These are phyloP conservation scores for Drosophila aldrichi DNA, from an alignment of 2,888 invertebrate genomes.

Conservation along the genomic window DNA sequence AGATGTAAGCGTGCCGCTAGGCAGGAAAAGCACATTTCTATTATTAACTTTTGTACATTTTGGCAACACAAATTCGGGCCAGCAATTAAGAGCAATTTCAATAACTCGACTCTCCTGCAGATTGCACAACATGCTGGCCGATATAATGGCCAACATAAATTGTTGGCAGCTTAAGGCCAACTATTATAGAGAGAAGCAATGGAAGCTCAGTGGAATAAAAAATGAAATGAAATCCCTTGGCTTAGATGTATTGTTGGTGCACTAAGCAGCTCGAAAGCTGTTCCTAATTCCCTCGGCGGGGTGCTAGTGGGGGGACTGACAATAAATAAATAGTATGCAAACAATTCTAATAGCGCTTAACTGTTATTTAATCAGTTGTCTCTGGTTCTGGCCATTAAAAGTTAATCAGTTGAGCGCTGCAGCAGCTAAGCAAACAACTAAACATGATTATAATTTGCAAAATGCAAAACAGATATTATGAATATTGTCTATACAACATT, in stretches of 20 bases:
- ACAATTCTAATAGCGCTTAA: background rate
- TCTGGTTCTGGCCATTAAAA: background rate
- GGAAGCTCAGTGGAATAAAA: background rate
- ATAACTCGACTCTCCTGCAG: slow-evolving; percentile 22
- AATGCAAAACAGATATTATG: background rate
- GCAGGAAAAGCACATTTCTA: slow-evolving; percentile 50
- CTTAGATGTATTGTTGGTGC: background rate
- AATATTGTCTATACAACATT: too few relatives aligned
- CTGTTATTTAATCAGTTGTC: background rate
- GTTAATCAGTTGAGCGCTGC: background rate
- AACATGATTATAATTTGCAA: background rate
- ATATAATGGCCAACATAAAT: slow-evolving; percentile 39
- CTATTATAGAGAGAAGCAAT: background rate
- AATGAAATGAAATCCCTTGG: slow-evolving; percentile 1
- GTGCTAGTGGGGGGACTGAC: too few relatives aligned
- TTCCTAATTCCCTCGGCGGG: background rate
- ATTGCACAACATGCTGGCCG: slow-evolving; percentile 34
- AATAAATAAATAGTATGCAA: background rate
- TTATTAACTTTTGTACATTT: slow-evolving; percentile 71
- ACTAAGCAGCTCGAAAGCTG: background rate
- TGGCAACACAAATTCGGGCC: slow-evolving; percentile 10
- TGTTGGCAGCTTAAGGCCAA: slow-evolving; percentile 9
- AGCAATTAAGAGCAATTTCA: slow-evolving; percentile 54
- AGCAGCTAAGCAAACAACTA: too few relatives aligned
- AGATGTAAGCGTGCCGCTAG: slow-evolving; percentile 66